These are phyloP conservation scores for Oreonectes daqikongensis DNA, from an alignment of 2,797 vertebrate genomes.

Conservation along the genomic window DNA sequence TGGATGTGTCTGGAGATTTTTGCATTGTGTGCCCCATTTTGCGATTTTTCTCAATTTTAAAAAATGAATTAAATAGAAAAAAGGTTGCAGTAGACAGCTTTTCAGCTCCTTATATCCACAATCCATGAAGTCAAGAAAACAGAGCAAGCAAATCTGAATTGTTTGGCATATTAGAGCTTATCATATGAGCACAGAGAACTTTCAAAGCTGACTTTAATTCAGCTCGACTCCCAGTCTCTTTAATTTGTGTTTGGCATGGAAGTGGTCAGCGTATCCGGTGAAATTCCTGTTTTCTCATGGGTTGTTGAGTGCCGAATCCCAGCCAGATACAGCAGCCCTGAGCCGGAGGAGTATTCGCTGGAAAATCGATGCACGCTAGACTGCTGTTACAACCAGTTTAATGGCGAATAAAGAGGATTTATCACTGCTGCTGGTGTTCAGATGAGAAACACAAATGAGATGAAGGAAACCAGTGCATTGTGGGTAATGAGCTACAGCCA, in stretches of 20 bases:
- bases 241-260: not conserved
- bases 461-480: conserved; percentile 34
- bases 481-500: conserved; percentile 42
- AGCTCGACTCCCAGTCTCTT: conserved; percentile 29
- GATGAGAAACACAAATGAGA: conserved; percentile 33
- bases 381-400: conserved; percentile 70
- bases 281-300: conserved; percentile 62
- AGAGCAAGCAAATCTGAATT: conserved; percentile 20
- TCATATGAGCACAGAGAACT: conserved; percentile 40
- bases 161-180: conserved; percentile 47
- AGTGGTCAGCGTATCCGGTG: not conserved
- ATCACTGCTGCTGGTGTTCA: conserved; percentile 65
- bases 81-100: no score
- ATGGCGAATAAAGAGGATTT: conserved; percentile 72
- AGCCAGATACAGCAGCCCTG: conserved; percentile 55
- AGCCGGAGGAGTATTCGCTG: conserved; percentile 59
- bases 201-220: conserved; percentile 53
- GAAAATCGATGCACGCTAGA: conserved; percentile 61
- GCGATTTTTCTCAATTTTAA: no score
- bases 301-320: conserved; percentile 59
- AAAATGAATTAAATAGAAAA: no score
- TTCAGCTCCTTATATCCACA: not conserved
- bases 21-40: no score
- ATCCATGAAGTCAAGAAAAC: conserved; percentile 21
- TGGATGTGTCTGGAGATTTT: no score